phyloP scores from a whole-genome alignment of 2,888 invertebrate species.

The Dysmachus trigonus region DNA sequence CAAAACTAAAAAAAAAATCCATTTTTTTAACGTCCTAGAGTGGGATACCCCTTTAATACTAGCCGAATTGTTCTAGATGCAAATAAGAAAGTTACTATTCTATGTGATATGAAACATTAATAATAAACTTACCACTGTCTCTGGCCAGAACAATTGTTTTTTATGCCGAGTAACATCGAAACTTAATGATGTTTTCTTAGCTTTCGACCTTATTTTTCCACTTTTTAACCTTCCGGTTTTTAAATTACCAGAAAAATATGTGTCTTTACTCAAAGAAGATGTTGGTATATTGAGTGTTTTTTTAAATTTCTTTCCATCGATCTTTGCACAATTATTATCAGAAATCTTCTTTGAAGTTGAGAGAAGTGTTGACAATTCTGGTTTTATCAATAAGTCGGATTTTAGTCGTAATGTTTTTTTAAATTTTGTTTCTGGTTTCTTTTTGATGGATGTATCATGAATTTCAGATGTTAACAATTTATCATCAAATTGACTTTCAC shows the following conservation, averaged over 20 bases:
- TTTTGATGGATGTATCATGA: constrained; percentile 38
- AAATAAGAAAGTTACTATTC: background rate
- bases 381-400: constrained; percentile 43
- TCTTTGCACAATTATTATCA: background rate
- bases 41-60: too few relatives aligned
- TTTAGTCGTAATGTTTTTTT: constrained; percentile 50
- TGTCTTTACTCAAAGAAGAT: background rate
- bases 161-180: constrained; percentile 33
- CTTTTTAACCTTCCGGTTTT: background rate
- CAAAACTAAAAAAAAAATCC: too few relatives aligned
- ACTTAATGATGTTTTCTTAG: constrained; percentile 50
- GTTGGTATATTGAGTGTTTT: background rate
- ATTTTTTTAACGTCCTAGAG: too few relatives aligned
- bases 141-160: background rate
- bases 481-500: background rate
- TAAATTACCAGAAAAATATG: background rate
- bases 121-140: constrained; percentile 20
- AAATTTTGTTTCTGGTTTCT: constrained; percentile 48
- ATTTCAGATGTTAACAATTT: constrained; percentile 29
- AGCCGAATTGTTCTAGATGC: background rate
- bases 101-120: background rate
- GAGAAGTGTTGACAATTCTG: background rate
- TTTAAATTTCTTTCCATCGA: background rate
- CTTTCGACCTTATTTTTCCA: background rate
- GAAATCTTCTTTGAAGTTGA: background rate